phyloP scores from a whole-genome alignment of 2,797 vertebrate species.

The Sebastolobus alascanus region DNA sequence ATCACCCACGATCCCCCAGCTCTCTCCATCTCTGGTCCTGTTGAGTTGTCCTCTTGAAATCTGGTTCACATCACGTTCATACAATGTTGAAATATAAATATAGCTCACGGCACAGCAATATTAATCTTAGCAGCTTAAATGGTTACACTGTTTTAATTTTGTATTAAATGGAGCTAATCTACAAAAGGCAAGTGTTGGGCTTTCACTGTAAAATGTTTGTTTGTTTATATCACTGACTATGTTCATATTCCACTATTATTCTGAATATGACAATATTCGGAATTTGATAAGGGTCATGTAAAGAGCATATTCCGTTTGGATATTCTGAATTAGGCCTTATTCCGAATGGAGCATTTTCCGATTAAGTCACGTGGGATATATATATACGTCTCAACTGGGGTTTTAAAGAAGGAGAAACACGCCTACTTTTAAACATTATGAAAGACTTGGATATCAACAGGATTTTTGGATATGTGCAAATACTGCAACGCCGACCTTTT shows the following conservation, averaged over 20 bases:
- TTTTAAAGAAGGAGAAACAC: too few species aligned
- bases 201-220: not conserved
- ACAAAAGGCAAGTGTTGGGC: not conserved
- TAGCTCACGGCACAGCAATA: not conserved
- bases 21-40: conserved; percentile 20
- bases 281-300: too few species aligned
- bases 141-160: not conserved
- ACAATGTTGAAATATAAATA: conserved; percentile 6
- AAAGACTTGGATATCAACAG: too few species aligned
- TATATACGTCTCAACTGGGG: too few species aligned
- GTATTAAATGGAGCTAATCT: not conserved
- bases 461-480: too few species aligned
- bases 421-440: too few species aligned
- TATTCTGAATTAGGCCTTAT: not conserved
- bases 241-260: not conserved
- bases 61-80: conserved; percentile 17
- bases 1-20: conserved; percentile 1
- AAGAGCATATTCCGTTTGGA: not conserved
- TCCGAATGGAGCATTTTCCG: not conserved
- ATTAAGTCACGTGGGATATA: too few species aligned
- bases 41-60: conserved; percentile 11
- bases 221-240: not conserved
- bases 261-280: too few species aligned
- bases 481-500: too few species aligned
- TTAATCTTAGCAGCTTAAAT: not conserved